phyloP scores from a whole-genome alignment of 2,113 vertebrate species.

The Stigmatopora argus region DNA sequence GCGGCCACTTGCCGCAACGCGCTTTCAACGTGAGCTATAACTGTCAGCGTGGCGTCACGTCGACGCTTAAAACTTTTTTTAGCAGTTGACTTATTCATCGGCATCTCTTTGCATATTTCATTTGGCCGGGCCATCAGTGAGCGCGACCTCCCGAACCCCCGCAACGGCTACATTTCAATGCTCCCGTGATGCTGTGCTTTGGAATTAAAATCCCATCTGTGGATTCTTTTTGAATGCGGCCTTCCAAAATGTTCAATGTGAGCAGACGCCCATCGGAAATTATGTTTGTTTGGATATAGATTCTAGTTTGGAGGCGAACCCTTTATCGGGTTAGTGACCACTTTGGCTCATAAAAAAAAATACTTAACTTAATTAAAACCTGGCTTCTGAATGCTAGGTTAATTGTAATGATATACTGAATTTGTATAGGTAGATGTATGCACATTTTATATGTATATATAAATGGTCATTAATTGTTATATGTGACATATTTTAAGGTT shows the following conservation, averaged over 20 bases:
- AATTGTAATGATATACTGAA: too few species aligned
- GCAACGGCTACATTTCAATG: background rate
- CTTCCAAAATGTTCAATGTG: background rate
- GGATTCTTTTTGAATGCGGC: background rate
- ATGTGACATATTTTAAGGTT: too few species aligned
- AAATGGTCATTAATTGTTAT: too few species aligned
- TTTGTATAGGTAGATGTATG: too few species aligned
- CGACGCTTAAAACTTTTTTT: constrained; percentile 39
- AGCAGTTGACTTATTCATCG: constrained; percentile 51
- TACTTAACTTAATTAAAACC: too few species aligned
- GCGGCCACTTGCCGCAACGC: constrained; percentile 42
- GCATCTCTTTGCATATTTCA: constrained; percentile 51
- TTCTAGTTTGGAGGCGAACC: too few species aligned
- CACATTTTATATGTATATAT: too few species aligned
- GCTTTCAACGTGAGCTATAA: constrained; percentile 37
- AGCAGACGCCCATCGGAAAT: too few species aligned
- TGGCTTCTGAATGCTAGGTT: too few species aligned
- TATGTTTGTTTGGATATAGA: too few species aligned
- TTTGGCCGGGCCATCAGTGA: constrained; percentile 13
- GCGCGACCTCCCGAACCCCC: constrained; percentile 7
- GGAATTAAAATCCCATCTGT: background rate
- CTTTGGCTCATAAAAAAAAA: too few species aligned
- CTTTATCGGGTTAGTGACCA: too few species aligned
- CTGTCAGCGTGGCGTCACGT: constrained; percentile 47
- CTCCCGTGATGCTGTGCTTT: background rate